phyloP scores from a whole-genome alignment of 2,797 vertebrate genomes.

The Salarias fasciatus region DNA sequence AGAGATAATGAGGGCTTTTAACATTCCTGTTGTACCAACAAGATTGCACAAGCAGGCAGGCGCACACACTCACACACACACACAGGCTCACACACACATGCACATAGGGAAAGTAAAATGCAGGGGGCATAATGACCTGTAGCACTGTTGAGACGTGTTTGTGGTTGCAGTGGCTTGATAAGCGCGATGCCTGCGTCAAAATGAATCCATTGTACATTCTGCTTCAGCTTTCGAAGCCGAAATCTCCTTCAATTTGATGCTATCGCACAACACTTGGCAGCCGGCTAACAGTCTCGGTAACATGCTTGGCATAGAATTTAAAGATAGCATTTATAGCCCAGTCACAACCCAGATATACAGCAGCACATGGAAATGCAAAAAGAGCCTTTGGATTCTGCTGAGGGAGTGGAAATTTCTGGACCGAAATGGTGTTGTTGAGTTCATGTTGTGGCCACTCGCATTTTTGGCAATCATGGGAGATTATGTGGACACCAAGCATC shows the following conservation, averaged over 20 bases:
- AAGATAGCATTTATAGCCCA: slow-evolving; percentile 69
- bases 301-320: slow-evolving; percentile 59
- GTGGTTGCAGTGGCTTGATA: slow-evolving; percentile 62
- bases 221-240: slow-evolving; percentile 5
- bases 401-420: slow-evolving; percentile 36
- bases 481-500: slow-evolving; percentile 49
- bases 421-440: slow-evolving; percentile 19
- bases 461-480: slow-evolving; percentile 46
- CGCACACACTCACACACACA: slow-evolving; percentile 22
- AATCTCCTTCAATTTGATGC: slow-evolving; percentile 32
- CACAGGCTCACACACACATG: slow-evolving; percentile 7
- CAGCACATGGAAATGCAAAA: slow-evolving; percentile 17
- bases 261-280: slow-evolving; percentile 56
- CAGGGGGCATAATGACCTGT: slow-evolving; percentile 62
- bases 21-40: slow-evolving; percentile 72
- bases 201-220: slow-evolving; percentile 42
- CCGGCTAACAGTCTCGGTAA: slow-evolving; percentile 51
- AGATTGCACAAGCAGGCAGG: slow-evolving; percentile 43
- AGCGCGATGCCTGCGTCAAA: slow-evolving; percentile 56
- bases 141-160: slow-evolving; percentile 49
- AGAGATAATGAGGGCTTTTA: slow-evolving; percentile 78
- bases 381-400: slow-evolving; percentile 29
- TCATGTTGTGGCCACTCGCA: slow-evolving; percentile 34
- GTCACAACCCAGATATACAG: slow-evolving; percentile 59
- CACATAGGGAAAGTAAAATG: slow-evolving; percentile 20